Percentiles rank a stretch among this genome's conserved stretches.
phyloP scores from a whole-genome alignment of 2,113 vertebrate species.

The Smithornis capensis region DNA sequence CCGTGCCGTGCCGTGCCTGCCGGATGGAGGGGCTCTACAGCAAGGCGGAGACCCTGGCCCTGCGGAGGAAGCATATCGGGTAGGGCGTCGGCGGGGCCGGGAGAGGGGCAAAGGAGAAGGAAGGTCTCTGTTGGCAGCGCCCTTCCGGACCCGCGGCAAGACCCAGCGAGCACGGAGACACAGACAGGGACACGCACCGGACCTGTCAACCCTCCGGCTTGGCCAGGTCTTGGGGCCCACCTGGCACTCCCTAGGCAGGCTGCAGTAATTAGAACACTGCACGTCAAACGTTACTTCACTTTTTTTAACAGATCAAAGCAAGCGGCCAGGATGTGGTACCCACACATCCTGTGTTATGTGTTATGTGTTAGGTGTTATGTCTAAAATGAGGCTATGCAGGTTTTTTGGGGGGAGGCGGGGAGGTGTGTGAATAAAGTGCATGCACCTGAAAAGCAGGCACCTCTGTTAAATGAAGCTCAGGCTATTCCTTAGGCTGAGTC shows the following conservation, averaged over 20 bases:
- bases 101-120: neutral
- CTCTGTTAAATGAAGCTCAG: neutral
- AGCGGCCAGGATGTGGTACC: neutral
- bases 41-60: slow-evolving; percentile 84
- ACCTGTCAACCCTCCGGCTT: neutral
- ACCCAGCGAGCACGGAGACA: neutral
- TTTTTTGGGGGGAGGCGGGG: rapidly evolving
- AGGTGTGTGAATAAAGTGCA: neutral
- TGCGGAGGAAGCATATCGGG: slow-evolving; percentile 89
- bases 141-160: neutral
- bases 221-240: rapidly evolving
- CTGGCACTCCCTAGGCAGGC: neutral
- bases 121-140: neutral
- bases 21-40: slow-evolving; percentile 74
- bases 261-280: neutral
- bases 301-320: neutral
- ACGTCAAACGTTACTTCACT: rapidly evolving
- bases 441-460: neutral
- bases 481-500: neutral
- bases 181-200: neutral
- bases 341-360: too few relatives aligned
- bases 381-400: neutral
- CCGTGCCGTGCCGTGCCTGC: neutral
- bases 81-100: slow-evolving; percentile 17
- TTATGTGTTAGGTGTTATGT: rapidly evolving